Evolutionary conservation across 2,797 vertebrate genomes (phyloP).

Genomic region (Tapirus indicus): DNA sequence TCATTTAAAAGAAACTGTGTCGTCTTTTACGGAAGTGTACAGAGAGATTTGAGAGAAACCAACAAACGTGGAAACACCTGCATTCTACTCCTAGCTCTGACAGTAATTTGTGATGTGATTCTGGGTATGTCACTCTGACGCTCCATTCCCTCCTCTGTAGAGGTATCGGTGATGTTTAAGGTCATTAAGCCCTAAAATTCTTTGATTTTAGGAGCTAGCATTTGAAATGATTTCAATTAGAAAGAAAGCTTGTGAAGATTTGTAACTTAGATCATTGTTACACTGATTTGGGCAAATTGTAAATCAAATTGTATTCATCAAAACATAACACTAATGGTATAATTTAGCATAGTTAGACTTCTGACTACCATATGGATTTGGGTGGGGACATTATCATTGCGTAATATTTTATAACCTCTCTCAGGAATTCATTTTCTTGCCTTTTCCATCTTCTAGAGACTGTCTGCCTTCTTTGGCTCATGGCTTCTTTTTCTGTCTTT

Average conservation of each 20-base stretch:
- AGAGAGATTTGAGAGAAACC: not conserved
- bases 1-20: not conserved
- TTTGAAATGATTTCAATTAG: not conserved
- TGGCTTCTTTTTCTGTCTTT: not conserved
- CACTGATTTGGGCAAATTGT: not conserved
- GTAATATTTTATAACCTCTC: slow-evolving; percentile 18
- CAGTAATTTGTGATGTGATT: not conserved
- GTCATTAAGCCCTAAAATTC: not conserved
- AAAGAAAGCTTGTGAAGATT: not conserved
- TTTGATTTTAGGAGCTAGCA: not conserved
- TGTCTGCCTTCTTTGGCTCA: not conserved
- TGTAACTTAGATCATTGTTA: not conserved
- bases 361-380: not conserved
- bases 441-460: not conserved
- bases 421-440: not conserved
- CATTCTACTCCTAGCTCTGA: not conserved
- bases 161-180: not conserved
- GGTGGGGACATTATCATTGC: not conserved
- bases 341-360: slow-evolving; percentile 23
- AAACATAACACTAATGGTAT: not conserved
- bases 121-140: not conserved
- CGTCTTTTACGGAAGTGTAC: not conserved
- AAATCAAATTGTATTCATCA: not conserved
- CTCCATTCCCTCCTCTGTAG: not conserved
- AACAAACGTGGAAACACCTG: not conserved